A percentile compares a stretch with the other conserved stretches of the same genome.
Conservation (phyloP, 2,113 vertebrate species). For the Peromyscus polionotus region DNA sequence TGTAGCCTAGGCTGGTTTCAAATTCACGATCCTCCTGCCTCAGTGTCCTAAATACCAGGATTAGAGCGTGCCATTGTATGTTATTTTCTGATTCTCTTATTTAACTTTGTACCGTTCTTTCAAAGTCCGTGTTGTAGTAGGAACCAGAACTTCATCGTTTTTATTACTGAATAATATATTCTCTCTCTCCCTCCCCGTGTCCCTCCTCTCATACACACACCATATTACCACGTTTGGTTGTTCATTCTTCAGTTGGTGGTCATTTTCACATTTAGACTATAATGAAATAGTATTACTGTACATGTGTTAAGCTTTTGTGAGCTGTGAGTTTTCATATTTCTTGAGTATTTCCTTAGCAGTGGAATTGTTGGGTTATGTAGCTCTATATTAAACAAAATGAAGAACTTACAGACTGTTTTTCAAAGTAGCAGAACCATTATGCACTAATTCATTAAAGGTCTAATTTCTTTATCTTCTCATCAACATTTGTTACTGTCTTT, state of each 20-base stretch:
- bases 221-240: neutral
- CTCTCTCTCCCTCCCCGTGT: neutral
- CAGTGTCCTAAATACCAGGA: neutral
- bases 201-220: neutral
- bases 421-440: constrained; percentile 1
- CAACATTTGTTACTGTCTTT: neutral
- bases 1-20: neutral
- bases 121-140: neutral
- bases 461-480: neutral
- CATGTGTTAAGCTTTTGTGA: constrained; percentile 2
- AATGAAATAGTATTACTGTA: neutral
- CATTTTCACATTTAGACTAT: neutral
- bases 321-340: neutral
- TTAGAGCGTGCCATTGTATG: neutral
- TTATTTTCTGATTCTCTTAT: constrained; percentile 33
- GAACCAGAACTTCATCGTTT: constrained; percentile 7
- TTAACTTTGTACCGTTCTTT: constrained; percentile 49
- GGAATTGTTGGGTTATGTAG: neutral
- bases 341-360: neutral
- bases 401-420: constrained; percentile 7
- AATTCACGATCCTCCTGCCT: neutral
- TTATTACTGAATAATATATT: neutral
- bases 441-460: neutral
- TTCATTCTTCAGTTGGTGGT: neutral
- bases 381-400: constrained; percentile 29